Conservation (phyloP, 2,797 vertebrate genomes). For the Chelmon rostratus region DNA sequence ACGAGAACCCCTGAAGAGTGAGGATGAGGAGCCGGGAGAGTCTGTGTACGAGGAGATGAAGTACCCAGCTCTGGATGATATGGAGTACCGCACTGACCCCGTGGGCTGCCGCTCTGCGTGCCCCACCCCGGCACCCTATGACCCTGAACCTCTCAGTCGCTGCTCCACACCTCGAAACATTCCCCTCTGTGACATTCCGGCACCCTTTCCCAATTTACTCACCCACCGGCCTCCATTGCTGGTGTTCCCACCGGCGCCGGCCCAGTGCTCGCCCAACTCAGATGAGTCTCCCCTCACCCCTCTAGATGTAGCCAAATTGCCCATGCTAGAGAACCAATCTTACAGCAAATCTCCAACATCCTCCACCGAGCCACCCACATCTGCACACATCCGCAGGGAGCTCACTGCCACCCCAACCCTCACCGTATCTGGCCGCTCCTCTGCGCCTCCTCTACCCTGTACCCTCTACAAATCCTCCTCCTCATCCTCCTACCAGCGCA, state of each 20-base stretch:
- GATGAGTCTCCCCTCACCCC: slow-evolving; percentile 98
- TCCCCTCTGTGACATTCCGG: slow-evolving; percentile 95
- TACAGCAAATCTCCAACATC: slow-evolving; percentile 96
- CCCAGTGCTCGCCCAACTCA: slow-evolving; percentile 97
- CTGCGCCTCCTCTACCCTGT: slow-evolving; percentile 94
- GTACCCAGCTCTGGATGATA: slow-evolving; percentile 94
- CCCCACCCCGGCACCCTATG: slow-evolving; percentile 94
- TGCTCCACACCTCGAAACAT: slow-evolving; percentile 93
- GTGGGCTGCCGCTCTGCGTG: slow-evolving; percentile 94
- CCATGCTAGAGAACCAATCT: slow-evolving; percentile 93
- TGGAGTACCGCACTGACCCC: slow-evolving; percentile 91
- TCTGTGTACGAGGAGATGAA: slow-evolving; percentile 99
- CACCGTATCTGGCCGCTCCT: slow-evolving; percentile 90
- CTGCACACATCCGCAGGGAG: slow-evolving; percentile 90
- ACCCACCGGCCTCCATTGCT: slow-evolving; percentile 95
- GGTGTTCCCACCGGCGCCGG: slow-evolving; percentile 96
- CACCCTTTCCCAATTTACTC: slow-evolving; percentile 97
- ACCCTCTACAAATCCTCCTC: slow-evolving; percentile 94
- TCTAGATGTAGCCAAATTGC: slow-evolving; percentile 94
- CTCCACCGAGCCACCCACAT: slow-evolving; percentile 84
- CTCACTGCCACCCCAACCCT: slow-evolving; percentile 91
- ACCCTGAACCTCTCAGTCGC: slow-evolving; percentile 91
- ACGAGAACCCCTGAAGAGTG: slow-evolving; percentile 88
- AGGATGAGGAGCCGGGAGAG: slow-evolving; percentile 95
- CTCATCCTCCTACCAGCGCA: slow-evolving; percentile 90